A percentile compares a stretch with the other conserved stretches of the same genome.
Conservation (phyloP, 2,888 invertebrate species). For the Strigamia transsilvanica region DNA sequence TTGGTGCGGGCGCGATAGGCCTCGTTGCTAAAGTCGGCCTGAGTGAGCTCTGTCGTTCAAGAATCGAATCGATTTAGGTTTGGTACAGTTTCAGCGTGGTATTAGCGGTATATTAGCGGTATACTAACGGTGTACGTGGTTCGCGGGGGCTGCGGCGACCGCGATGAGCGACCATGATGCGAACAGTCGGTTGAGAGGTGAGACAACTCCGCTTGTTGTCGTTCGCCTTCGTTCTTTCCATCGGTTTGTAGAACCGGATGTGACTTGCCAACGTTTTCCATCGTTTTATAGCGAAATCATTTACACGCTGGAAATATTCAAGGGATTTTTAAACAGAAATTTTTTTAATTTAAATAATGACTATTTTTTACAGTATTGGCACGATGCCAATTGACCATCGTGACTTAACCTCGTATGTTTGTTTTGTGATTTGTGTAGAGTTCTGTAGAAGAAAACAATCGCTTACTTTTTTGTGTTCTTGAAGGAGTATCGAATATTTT, state of each 20-base stretch:
- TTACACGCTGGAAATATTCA: too few relatives aligned
- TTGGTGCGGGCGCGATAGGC: neutral
- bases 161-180: neutral
- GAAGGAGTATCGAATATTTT: neutral
- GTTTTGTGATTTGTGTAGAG: neutral
- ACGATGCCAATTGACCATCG: neutral
- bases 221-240: neutral
- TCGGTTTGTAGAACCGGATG: neutral
- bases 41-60: neutral
- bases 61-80: neutral
- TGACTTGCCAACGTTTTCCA: neutral
- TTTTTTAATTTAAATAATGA: neutral
- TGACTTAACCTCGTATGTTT: neutral
- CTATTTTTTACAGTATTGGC: neutral
- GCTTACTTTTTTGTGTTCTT: neutral
- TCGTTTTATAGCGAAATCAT: neutral
- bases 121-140: neutral
- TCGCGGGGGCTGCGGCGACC: neutral
- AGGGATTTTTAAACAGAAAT: neutral
- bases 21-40: neutral
- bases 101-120: too few relatives aligned
- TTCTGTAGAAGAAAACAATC: neutral
- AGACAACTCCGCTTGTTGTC: neutral
- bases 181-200: neutral
- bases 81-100: neutral